Percentiles rank a stretch among this genome's conserved stretches.
Conservation (phyloP, 2,888 invertebrate species). For the Caprella mutica region DNA sequence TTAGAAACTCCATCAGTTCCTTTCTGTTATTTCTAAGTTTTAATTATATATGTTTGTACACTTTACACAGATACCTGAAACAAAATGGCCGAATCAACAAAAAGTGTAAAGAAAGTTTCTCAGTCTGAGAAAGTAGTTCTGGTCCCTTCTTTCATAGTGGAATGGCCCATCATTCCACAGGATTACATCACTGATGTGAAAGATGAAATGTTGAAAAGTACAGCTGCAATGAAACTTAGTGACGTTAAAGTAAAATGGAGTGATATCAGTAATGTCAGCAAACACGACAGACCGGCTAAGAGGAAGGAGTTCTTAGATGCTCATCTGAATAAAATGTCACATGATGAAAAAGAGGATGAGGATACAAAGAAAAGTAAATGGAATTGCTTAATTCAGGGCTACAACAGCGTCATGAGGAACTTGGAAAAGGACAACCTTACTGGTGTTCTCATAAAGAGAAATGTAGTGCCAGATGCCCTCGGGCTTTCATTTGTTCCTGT, state of each 20-base stretch:
- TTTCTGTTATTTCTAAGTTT: neutral
- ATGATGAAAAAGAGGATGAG: neutral
- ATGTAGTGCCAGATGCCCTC: slow-evolving; percentile 14
- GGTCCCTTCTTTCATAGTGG: too few species aligned
- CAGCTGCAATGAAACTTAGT: slow-evolving; percentile 5
- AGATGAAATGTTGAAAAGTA: neutral
- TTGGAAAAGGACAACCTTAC: slow-evolving; percentile 17
- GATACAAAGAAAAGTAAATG: neutral
- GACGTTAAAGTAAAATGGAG: slow-evolving; percentile 10
- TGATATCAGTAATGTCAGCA: slow-evolving; percentile 11
- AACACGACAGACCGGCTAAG: slow-evolving; percentile 6
- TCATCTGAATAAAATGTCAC: neutral
- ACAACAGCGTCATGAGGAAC: slow-evolving; percentile 29
- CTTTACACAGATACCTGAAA: too few species aligned
- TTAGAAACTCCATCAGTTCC: neutral
- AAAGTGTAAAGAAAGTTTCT: too few species aligned
- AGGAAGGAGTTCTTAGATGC: slow-evolving; percentile 8
- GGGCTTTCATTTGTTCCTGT: too few species aligned
- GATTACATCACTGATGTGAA: too few species aligned
- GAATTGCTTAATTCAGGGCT: slow-evolving; percentile 24
- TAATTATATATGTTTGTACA: too few species aligned
- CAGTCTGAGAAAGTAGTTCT: too few species aligned
- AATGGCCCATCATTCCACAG: too few species aligned
- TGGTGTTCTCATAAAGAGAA: slow-evolving; percentile 23
- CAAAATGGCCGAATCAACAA: too few species aligned